Base-by-base conservation (phyloP, 2,113 vertebrate species). In the Hippocampus guttulatus region DNA sequence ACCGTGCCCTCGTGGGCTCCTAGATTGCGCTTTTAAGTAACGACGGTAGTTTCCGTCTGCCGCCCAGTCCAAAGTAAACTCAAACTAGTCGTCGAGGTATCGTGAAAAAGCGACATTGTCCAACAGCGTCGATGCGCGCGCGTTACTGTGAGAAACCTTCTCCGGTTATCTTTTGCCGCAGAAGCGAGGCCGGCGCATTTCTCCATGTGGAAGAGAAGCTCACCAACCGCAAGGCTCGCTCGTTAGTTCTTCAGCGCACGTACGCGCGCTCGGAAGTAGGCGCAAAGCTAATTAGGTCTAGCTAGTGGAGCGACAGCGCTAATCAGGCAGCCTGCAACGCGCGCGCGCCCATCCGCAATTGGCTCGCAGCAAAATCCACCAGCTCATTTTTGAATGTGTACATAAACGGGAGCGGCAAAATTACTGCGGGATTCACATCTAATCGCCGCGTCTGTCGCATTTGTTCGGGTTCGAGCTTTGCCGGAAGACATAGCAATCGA, bases 301-400 rank as follows among this genome's bases (percentile, higher is more conserved):
- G 72, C 68, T 70, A 73, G 63, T 68, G 64, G 76, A 73, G 84
- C 80, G 20, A 23, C 63, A 15, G 10, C 81, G 85, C 88, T 88
- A 85, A 90, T 88, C 81, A 84, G 79, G 79, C 85, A 87, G 76
- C 82, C 83, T 82, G 83, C 16, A 76, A 67, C 15, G 33, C 27
- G 18, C 52, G 12, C 11, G 25, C 54, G 15, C n/a, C n/a, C n/a
- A n/a, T n/a, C n/a, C n/a, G n/a, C n/a, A n/a, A n/a, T n/a, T n/a
- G n/a, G 89, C 84, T 87, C 67, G 77, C 67, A 81, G 79, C 81
- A 79, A 78, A 84, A 82, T 75, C 70, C 70, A 77, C 77, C 82
- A 78, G 80, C 77, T 89, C 80, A 25, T 84, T 85, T 87, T 68
- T 78, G 79, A 75, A 75, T 63, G 71, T 67, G 4, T 43, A 67